A percentile compares a stretch with the other conserved stretches of the same genome.
These are phyloP conservation scores for Danionella cerebrum DNA, from an alignment of 2,113 vertebrate genomes.

Conservation along the genomic window DNA sequence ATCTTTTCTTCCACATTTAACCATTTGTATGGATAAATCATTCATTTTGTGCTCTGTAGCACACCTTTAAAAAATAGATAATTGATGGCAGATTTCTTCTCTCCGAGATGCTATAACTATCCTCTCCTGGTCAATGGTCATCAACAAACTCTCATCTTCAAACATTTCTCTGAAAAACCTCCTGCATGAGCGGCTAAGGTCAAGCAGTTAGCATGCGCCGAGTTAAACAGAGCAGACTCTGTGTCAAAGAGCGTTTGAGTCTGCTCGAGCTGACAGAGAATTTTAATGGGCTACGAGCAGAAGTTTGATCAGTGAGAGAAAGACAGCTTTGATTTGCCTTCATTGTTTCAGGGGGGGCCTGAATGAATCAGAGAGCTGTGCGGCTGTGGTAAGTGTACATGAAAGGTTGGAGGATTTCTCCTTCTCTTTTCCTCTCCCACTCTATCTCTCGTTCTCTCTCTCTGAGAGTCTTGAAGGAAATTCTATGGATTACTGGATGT, in stretches of 20 bases:
- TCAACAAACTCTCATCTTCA: neutral
- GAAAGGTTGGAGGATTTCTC: too few species aligned
- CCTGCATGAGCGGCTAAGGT: neutral
- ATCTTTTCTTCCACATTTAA: neutral
- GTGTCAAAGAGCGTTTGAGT: neutral
- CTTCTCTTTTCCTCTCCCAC: too few species aligned
- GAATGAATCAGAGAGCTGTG: slow-evolving; percentile 11
- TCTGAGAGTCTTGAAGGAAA: slow-evolving; percentile 8
- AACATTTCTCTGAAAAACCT: neutral
- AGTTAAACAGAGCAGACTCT: neutral
- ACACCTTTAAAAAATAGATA: neutral
- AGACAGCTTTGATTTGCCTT: slow-evolving; percentile 13
- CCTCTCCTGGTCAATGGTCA: neutral
- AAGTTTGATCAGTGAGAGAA: slow-evolving; percentile 13
- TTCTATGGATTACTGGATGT: neutral
- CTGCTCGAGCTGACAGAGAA: neutral
- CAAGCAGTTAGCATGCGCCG: neutral
- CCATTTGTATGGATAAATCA: neutral
- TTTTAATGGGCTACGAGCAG: slow-evolving; percentile 8
- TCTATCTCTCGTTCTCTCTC: too few species aligned
- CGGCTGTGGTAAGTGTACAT: neutral
- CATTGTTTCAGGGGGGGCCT: slow-evolving; percentile 14
- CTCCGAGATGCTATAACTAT: neutral
- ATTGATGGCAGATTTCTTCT: neutral
- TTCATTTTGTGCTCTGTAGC: neutral